Base-by-base conservation (phyloP, 2,797 vertebrate species). In the Thunnus albacares region DNA sequence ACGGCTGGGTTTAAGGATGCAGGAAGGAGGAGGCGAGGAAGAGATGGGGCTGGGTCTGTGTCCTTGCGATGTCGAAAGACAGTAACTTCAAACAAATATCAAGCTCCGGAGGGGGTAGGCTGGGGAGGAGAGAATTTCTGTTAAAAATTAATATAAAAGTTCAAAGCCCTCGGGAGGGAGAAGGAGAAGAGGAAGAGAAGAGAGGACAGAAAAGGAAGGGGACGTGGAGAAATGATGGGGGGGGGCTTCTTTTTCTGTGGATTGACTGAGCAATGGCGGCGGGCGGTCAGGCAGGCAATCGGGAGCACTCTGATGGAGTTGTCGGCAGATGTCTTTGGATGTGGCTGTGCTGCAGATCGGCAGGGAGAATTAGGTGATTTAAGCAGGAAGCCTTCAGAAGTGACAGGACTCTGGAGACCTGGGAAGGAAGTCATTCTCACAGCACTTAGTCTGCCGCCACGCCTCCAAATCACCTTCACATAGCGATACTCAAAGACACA, bases 31-130 rank as follows among this genome's bases (percentile, higher is more conserved):
- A 60, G 67, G 76, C 4, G 5, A 58, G 57, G 18, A 73, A n/a
- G 71, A 62, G 43, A 71, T 15, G 30, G 74, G 77, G 77, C n/a
- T 9, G 78, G 47, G 43, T 75, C 55, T 14, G 11, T 79, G 79
- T 89, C 89, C 91, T 91, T 82, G 76, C 61, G 85, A 88, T 84
- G 65, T 74, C 58, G 52, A 74, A 75, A 86, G 83, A 86, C 51
- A 75, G 86, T 28, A 80, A 83, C 92, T 91, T 94, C 86, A 91
- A 94, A 93, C 80, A 91, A 90, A 92, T 90, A 82, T 87, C 77
- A 86, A 66, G 73, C 38, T 51, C 69, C 70, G 62, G 79, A 75
- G 84, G 76, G 61, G 64, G 67, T 55, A 30, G 67, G 67, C 61
- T 57, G 52, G 74, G 83, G 83, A 64, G 71, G 60, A 75, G 70